phyloP scores from a whole-genome alignment of 2,888 invertebrate genomes.

The Apomyelois bistriatella region DNA sequence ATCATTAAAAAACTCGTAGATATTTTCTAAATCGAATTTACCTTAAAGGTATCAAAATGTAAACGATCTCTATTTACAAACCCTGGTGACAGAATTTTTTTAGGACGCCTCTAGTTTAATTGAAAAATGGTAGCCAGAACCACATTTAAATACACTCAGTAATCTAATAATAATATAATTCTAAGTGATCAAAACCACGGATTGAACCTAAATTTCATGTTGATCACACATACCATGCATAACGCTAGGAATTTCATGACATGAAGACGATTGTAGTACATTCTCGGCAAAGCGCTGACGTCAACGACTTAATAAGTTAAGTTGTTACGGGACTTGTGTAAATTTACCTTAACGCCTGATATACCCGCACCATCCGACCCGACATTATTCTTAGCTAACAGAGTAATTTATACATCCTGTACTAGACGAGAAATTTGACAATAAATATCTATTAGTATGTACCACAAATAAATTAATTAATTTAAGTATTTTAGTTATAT shows the following conservation, averaged over 20 bases:
- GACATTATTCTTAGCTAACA: constrained; percentile 73
- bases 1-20: too few relatives aligned
- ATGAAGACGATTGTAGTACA: constrained; percentile 38
- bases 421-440: constrained; percentile 31
- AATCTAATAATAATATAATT: too few relatives aligned
- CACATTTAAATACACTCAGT: too few relatives aligned
- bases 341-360: constrained; percentile 75
- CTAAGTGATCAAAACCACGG: too few relatives aligned
- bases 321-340: constrained; percentile 70
- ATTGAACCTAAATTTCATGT: constrained; percentile 2
- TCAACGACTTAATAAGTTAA: constrained; percentile 75
- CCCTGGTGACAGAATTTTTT: too few relatives aligned
- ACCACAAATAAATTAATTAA: constrained; percentile 52
- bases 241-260: constrained; percentile 49
- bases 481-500: too few relatives aligned
- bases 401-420: constrained; percentile 64
- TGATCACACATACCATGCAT: constrained; percentile 16
- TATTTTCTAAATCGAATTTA: too few relatives aligned
- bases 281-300: constrained; percentile 53
- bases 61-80: too few relatives aligned
- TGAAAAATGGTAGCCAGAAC: too few relatives aligned
- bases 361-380: constrained; percentile 51
- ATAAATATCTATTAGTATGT: background rate
- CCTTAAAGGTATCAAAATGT: too few relatives aligned
- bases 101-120: too few relatives aligned